Percentiles rank a stretch among this genome's conserved stretches.
Evolutionary conservation across 1,140 invertebrate species (phyloP).

Genomic region (Leptinotarsa defecta): DNA sequence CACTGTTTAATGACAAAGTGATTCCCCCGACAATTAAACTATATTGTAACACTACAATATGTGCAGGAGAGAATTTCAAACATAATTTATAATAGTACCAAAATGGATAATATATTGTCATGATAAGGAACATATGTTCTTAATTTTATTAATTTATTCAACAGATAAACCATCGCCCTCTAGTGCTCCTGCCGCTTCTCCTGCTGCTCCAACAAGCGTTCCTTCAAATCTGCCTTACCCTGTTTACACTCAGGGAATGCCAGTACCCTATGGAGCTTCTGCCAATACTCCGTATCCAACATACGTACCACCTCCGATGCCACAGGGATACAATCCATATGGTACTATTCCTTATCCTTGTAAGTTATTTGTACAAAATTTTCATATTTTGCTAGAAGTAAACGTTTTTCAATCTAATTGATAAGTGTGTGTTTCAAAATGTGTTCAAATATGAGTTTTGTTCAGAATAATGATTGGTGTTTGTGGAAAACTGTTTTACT

Average conservation of each 20-base stretch:
- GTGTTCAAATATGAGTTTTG: no score
- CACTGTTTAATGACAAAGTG: no score
- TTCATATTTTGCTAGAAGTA: no score
- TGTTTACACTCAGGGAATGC: slow-evolving; percentile 71
- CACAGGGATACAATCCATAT: slow-evolving; percentile 84
- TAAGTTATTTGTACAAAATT: slow-evolving; percentile 50
- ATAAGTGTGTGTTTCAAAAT: no score
- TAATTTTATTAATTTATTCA: background rate
- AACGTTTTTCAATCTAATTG: no score
- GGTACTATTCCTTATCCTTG: slow-evolving; percentile 75
- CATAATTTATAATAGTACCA: no score
- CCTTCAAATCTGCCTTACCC: slow-evolving; percentile 66
- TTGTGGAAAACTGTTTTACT: no score
- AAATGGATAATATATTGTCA: no score
- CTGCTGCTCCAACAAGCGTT: slow-evolving; percentile 30
- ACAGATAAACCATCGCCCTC: slow-evolving; percentile 14
- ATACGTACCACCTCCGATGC: slow-evolving; percentile 76
- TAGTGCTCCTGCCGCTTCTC: slow-evolving; percentile 21
- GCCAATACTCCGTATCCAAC: slow-evolving; percentile 70
- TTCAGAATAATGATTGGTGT: background rate
- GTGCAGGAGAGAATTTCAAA: no score
- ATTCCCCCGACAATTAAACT: no score
- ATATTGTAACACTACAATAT: no score
- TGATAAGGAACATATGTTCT: no score
- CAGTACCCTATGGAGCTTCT: slow-evolving; percentile 72